phyloP scores from a whole-genome alignment of 2,797 vertebrate species.

The Streptopelia turtur region DNA sequence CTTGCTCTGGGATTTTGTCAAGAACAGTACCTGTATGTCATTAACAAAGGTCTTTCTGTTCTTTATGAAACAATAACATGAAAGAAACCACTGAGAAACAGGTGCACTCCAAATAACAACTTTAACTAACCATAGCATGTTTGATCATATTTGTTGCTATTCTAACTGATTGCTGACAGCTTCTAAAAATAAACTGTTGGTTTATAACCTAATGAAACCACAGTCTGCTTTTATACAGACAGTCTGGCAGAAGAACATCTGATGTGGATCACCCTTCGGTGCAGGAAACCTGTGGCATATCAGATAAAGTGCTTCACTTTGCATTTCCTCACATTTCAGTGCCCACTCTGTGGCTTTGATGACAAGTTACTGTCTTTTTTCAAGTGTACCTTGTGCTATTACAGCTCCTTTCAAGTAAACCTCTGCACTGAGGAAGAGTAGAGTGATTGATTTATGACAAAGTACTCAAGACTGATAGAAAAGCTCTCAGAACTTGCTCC shows the following conservation, averaged over 20 bases:
- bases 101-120: not conserved
- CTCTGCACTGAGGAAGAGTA: not conserved
- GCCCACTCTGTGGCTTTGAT: not conserved
- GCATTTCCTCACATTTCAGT: not conserved
- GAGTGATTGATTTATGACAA: not conserved
- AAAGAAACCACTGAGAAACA: not conserved
- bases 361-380: not conserved
- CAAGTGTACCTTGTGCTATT: not conserved
- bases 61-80: not conserved
- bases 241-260: not conserved
- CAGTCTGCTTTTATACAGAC: not conserved
- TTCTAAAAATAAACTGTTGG: not conserved
- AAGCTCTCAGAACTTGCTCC: not conserved
- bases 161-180: not conserved
- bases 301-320: not conserved
- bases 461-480: not conserved
- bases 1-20: not conserved
- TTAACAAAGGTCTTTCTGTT: accelerated
- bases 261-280: accelerated
- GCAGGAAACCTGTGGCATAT: not conserved
- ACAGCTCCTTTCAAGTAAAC: not conserved
- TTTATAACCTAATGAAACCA: not conserved
- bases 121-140: not conserved
- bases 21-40: not conserved
- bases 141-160: not conserved